phyloP scores from a whole-genome alignment of 2,113 vertebrate species.

The Albula glossodonta region DNA sequence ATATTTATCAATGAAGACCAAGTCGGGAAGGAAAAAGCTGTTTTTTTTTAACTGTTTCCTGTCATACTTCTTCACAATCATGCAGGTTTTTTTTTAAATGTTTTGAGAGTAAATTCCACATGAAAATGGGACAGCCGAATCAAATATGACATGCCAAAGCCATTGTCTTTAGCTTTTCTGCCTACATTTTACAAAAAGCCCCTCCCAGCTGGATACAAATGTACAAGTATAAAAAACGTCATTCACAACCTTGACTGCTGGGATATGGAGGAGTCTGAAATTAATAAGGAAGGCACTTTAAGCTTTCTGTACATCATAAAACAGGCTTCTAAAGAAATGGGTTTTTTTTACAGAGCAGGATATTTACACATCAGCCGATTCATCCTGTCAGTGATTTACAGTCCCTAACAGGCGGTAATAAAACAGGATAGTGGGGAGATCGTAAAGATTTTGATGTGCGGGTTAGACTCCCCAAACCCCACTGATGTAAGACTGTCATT shows the following conservation, averaged over 20 bases:
- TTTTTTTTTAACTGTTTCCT: neutral
- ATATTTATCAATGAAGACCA: neutral
- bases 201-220: no score
- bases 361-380: slow-evolving; percentile 31
- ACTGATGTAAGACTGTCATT: slow-evolving; percentile 16
- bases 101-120: neutral
- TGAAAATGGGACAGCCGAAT: neutral
- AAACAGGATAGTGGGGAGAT: slow-evolving; percentile 26
- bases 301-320: slow-evolving; percentile 21
- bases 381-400: slow-evolving; percentile 20
- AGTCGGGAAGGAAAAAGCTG: neutral
- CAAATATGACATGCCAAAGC: neutral
- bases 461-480: neutral
- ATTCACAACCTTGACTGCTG: neutral
- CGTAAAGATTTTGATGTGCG: slow-evolving; percentile 2
- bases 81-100: neutral
- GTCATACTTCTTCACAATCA: neutral
- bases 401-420: slow-evolving; percentile 11
- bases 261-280: slow-evolving; percentile 49
- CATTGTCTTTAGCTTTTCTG: neutral
- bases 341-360: slow-evolving; percentile 22
- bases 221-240: neutral
- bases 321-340: slow-evolving; percentile 8
- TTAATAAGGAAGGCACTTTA: slow-evolving; percentile 45
- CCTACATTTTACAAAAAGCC: neutral